Base-by-base conservation (phyloP, 2,113 vertebrate genomes). In the Peromyscus polionotus region DNA sequence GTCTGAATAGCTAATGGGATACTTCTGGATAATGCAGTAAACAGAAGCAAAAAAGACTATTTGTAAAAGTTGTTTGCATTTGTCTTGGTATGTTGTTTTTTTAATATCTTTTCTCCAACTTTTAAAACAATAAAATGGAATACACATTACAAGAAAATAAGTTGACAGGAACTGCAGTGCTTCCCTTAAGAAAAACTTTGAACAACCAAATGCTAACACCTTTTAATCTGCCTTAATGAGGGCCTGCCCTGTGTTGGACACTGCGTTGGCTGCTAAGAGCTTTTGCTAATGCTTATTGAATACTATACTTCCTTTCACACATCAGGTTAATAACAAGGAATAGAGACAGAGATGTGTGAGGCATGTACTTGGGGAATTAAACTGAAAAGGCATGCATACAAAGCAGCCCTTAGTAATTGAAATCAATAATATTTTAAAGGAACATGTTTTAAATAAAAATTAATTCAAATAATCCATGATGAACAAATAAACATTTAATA, bases 361-460 rank as follows among this genome's bases (percentile, higher is more conserved):
- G 4, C 12, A 17, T 61, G 61, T 81, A 73, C 11, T 51, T 63
- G n/a, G 3, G 16, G 22, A 19, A 75, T 4, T 42, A 83, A n/a
- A 80, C 54, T n/a, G 70, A 67, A 88, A 28, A 42, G 16, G 2
- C 14, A 33, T 8, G 59, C 28, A 68, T 7, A 16, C 3, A 86
- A 19, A 22, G 57, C 39, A 48, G 3, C 1, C 4, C 10, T 76
- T 19, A n/a, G 63, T 39, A 63, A 70, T 28, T 51, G 83, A 77
- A 3, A 91, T 42, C 67, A 77, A 63, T 28, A 72, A 33, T 24
- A 92, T 48, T 77, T 95, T 70, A 70, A 79, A n/a, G 7, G 68
- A 95, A 33, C 36, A 51, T 24, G 79, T n/a, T 72, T 51, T 83
- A 87, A 92, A 89, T 59, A 76, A 95, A 96, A 94, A 39, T 48